Evolutionary conservation across 1,140 invertebrate genomes (phyloP).

Genomic region (Diploscapter pachys): DNA sequence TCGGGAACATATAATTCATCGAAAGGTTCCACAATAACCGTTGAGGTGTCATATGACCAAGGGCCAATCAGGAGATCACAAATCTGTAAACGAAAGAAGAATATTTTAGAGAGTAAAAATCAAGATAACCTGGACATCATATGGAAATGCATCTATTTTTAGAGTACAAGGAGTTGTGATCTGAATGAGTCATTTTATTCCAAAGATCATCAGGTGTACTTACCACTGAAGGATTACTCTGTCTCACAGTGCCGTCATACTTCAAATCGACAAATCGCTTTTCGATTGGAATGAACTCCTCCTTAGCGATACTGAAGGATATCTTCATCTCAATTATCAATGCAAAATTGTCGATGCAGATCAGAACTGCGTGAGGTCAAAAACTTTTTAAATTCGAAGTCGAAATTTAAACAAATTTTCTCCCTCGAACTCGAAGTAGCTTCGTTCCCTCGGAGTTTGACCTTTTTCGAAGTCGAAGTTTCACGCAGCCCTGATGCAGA

Average conservation of each 20-base stretch:
- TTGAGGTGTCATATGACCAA: constrained; percentile 19
- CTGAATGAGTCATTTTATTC: background rate
- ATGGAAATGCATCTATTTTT: constrained; percentile 24
- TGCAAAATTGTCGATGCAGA: background rate
- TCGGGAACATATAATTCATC: too few species aligned
- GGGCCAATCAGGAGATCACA: constrained; percentile 12
- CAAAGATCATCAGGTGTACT: background rate
- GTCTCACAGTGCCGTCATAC: constrained; percentile 21
- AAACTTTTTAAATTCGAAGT: background rate
- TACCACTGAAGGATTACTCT: constrained; percentile 22
- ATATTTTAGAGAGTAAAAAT: constrained; percentile 17
- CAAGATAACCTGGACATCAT: constrained; percentile 27
- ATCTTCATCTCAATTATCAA: background rate
- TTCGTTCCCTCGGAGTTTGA: background rate
- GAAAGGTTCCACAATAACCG: background rate
- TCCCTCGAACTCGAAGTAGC: background rate
- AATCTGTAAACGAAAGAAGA: background rate
- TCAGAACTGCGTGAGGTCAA: background rate
- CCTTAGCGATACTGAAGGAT: constrained; percentile 16
- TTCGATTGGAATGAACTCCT: constrained; percentile 16
- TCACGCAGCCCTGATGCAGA: background rate
- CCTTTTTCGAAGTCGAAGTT: background rate
- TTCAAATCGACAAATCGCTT: constrained; percentile 21
- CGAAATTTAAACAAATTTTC: background rate
- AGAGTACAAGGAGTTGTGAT: constrained; percentile 22